phyloP scores from a whole-genome alignment of 2,113 vertebrate genomes.

The Proterorhinus semilunaris region DNA sequence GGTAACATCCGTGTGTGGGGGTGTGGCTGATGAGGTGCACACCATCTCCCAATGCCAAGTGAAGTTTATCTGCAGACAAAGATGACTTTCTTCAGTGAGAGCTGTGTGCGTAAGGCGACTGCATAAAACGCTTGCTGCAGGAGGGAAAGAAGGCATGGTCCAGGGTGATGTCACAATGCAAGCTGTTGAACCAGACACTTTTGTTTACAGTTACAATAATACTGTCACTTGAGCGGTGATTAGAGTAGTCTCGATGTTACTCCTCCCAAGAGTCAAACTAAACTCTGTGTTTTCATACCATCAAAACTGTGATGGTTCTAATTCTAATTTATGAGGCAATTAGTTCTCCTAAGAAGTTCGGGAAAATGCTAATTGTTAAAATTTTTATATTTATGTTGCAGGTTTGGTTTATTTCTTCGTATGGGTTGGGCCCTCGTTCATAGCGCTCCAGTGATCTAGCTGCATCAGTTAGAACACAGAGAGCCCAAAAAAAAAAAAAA shows the following conservation, averaged over 20 bases:
- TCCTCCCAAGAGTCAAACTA: neutral
- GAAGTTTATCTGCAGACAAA: constrained; percentile 43
- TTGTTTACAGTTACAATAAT: constrained; percentile 38
- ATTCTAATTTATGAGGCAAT: too few relatives aligned
- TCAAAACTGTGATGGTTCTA: neutral
- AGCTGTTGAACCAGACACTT: constrained; percentile 33
- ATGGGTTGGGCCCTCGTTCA: constrained; percentile 12
- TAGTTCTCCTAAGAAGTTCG: neutral
- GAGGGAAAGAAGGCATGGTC: constrained; percentile 45
- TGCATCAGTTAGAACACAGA: constrained; percentile 47
- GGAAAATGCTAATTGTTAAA: neutral
- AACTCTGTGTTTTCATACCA: neutral
- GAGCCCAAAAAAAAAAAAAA: constrained; percentile 36
- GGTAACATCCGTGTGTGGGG: constrained; percentile 16
- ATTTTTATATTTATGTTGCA: neutral
- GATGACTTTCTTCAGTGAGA: constrained; percentile 26
- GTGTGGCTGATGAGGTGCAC: constrained; percentile 32
- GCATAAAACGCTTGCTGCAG: constrained; percentile 43
- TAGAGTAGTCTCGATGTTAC: constrained; percentile 27
- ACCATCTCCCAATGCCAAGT: constrained; percentile 17
- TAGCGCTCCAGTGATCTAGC: constrained; percentile 21
- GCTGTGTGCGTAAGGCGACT: constrained; percentile 20
- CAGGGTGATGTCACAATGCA: constrained; percentile 44
- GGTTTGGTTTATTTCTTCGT: neutral
- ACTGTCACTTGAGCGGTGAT: constrained; percentile 20